Conservation (phyloP, 2,113 vertebrate species). For the Osmerus mordax region DNA sequence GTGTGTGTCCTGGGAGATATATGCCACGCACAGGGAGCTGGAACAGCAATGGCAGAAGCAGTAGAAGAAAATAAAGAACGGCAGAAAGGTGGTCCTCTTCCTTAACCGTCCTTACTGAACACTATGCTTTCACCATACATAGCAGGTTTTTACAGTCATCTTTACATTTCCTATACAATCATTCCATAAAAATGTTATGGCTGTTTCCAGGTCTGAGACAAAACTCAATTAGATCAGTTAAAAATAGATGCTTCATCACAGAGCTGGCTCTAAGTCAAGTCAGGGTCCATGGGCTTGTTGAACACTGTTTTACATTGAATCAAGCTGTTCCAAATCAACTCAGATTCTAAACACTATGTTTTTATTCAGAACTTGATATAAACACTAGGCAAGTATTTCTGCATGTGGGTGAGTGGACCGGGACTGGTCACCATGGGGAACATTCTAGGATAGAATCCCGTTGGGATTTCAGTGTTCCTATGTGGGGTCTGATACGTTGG, state of each 20-base stretch:
- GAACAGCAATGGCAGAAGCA: slow-evolving; percentile 1
- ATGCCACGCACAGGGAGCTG: neutral
- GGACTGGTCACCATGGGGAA: neutral
- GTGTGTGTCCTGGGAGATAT: neutral
- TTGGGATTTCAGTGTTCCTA: neutral
- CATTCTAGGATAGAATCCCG: neutral
- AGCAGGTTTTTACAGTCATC: no score
- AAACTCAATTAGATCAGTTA: neutral
- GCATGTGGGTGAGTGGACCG: neutral
- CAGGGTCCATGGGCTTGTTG: neutral
- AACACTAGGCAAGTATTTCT: neutral
- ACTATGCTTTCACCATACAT: no score
- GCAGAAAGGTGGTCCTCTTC: neutral
- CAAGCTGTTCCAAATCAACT: neutral
- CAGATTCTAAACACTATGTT: neutral
- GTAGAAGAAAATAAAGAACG: neutral
- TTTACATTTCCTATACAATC: no score
- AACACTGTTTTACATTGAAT: neutral
- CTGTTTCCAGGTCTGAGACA: neutral
- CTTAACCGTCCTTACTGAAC: neutral
- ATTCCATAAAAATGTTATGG: no score
- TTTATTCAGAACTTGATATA: neutral
- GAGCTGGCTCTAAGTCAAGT: neutral
- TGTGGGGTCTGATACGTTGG: neutral
- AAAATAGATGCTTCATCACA: neutral